Conservation (phyloP, 2,888 invertebrate genomes). For the Brachycybe producta region DNA sequence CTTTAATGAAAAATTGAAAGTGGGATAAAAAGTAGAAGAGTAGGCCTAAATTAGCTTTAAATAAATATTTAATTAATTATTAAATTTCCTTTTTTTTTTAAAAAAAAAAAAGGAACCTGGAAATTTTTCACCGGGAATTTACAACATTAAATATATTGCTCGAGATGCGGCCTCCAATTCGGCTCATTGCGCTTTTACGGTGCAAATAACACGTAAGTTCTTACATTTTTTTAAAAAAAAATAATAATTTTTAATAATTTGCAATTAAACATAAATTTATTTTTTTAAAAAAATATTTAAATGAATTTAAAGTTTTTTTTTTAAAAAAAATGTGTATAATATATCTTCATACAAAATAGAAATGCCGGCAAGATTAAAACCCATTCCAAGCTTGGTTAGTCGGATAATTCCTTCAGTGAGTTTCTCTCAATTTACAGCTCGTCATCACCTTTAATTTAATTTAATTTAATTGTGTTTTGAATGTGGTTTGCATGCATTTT, state of each 20-base stretch:
- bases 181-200: slow-evolving; percentile 8
- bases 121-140: slow-evolving; percentile 10
- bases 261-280: not conserved
- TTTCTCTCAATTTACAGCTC: not conserved
- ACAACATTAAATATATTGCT: slow-evolving; percentile 13
- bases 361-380: not conserved
- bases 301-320: no score
- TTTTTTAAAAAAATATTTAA: not conserved
- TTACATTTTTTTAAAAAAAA: not conserved
- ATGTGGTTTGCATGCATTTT: no score
- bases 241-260: not conserved
- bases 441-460: not conserved
- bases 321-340: not conserved
- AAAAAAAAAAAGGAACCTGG: slow-evolving; percentile 10
- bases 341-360: not conserved
- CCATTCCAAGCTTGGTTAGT: not conserved
- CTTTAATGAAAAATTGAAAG: no score
- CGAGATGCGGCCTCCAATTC: slow-evolving; percentile 14
- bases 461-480: no score
- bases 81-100: not conserved
- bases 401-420: not conserved
- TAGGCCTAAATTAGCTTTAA: not conserved
- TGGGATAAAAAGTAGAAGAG: no score
- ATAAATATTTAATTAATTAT: not conserved
- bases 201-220: slow-evolving; percentile 8